phyloP scores from a whole-genome alignment of 2,113 vertebrate genomes.

The Guaruba guarouba region DNA sequence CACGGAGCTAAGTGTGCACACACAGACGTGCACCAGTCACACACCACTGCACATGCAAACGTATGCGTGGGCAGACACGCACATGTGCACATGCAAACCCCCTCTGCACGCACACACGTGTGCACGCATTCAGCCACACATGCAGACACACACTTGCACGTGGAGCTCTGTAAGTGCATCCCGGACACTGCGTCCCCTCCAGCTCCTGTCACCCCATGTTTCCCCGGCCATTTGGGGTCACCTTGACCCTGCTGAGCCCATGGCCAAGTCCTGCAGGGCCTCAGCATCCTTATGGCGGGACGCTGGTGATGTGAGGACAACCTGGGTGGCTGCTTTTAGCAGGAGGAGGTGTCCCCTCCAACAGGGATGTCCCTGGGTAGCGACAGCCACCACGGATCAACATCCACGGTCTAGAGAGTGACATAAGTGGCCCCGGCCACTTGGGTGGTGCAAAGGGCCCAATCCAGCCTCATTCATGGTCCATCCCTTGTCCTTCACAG shows the following conservation, averaged over 20 bases:
- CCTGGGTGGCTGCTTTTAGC: not conserved
- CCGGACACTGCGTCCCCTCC: not conserved
- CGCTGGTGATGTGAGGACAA: too few species aligned
- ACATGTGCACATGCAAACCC: not conserved
- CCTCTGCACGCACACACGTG: not conserved
- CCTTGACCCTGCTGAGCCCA: not conserved
- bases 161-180: not conserved
- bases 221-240: not conserved
- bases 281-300: not conserved
- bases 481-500: not conserved
- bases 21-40: not conserved
- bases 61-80: not conserved
- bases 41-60: not conserved
- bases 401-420: not conserved
- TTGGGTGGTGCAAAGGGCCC: not conserved
- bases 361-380: not conserved
- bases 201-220: rapidly evolving
- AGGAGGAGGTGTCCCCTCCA: not conserved
- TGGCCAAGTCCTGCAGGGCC: not conserved
- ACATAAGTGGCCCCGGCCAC: not conserved
- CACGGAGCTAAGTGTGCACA: not conserved
- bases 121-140: too few species aligned
- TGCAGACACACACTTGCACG: not conserved
- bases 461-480: not conserved
- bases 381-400: rapidly evolving